Conservation (phyloP, 2,113 vertebrate genomes). For the Indicator indicator region DNA sequence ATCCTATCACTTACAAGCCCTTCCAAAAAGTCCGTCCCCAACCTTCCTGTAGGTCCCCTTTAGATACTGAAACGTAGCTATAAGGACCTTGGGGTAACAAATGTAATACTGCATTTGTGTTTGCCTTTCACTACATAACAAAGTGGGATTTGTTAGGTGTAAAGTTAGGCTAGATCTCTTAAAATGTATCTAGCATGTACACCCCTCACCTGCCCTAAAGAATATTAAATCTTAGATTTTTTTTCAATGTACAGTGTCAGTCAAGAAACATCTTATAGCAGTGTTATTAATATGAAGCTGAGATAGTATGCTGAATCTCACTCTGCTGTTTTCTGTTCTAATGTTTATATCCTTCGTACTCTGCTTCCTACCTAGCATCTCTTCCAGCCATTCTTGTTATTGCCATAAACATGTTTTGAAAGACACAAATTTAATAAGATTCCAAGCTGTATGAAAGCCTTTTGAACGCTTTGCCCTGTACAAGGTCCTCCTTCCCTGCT, state of each 20-base stretch:
- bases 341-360: background rate
- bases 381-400: background rate
- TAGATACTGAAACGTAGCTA: no score
- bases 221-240: background rate
- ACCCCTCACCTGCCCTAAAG: background rate
- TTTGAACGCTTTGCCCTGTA: background rate
- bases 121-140: background rate
- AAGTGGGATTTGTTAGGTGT: background rate
- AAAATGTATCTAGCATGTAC: background rate
- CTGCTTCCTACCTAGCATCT: background rate
- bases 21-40: no score
- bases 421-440: background rate
- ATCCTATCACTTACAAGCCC: no score
- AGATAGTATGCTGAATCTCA: background rate
- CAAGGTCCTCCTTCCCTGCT: fast-evolving
- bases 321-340: background rate
- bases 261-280: background rate
- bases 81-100: background rate
- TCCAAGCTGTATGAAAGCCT: background rate
- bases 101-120: background rate
- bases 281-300: background rate
- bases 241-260: background rate
- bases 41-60: no score
- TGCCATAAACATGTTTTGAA: background rate
- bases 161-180: background rate